Evolutionary conservation across 2,113 vertebrate genomes (phyloP), one percentile per base, ranked within the genome.

Genomic region (Tetrax tetrax): DNA sequence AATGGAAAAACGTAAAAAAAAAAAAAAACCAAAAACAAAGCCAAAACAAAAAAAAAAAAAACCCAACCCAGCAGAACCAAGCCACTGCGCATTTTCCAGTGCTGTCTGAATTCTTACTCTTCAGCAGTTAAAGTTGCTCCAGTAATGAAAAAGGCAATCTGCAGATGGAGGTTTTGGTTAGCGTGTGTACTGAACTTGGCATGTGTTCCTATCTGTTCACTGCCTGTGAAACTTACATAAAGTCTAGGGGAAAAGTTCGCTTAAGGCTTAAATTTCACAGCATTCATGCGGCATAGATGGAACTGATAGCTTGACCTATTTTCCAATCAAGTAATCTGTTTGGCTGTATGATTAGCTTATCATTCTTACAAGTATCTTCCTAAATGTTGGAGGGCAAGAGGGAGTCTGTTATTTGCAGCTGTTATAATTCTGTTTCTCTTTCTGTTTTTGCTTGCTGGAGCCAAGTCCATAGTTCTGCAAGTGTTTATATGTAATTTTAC

Each of bases 251-350:
- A 47, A 71, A 84, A 89, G 68, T 89, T 83, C 18, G 4, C 28
- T 70, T 74, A 63, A 65, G 47, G 80, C 68, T 93, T 93, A 81
- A 81, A 88, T 91, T 92, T 94, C 57, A 86, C 64, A 57, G 66
- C 35, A 31, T 83, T 92, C 76, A 25, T 48, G 61, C 4, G 2
- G 45, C 45, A 56, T 71, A 66, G 63, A 51, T 78, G 38, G 47
- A 54, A 70, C 6, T 18, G 82, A 83, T 83, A 83, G 66, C 48
- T 79, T 87, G 91, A 83, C 79, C 76, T 88, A 3, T 88, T 90
- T 96, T 92, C 69, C 54, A 45, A 4, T 71, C 10, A 74, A 85
- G 21, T 90, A 25, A 16, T 79, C 48, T 85, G 24, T 72, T 53
- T 48, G 31, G 14, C 41, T 90, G 22, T 60, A 37, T 41, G 4